phyloP scores from a whole-genome alignment of 2,113 vertebrate species.

The Redunca redunca region DNA sequence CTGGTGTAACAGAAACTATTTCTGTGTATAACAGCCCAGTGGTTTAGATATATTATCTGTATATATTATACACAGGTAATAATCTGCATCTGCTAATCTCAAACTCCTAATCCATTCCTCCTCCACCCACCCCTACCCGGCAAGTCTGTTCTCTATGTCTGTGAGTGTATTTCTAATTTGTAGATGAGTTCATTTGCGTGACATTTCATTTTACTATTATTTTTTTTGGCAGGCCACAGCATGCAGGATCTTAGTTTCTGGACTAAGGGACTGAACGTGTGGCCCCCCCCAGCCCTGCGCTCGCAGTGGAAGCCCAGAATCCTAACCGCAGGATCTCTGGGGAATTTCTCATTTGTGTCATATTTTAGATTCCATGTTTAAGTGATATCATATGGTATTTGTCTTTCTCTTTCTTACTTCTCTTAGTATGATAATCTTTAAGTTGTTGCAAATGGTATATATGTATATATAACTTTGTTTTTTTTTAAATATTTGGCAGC shows the following conservation, averaged over 20 bases:
- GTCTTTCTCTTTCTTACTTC: background rate
- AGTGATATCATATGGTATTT: background rate
- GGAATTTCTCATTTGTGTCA: background rate
- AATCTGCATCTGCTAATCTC: background rate
- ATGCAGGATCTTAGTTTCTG: background rate
- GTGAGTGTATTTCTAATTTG: background rate
- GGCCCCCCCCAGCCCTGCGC: accelerated
- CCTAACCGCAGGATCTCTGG: background rate
- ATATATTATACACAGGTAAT: background rate
- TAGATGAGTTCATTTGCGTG: background rate
- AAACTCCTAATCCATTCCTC: background rate
- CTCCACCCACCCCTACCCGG: background rate
- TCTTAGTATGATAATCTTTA: background rate
- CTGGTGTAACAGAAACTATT: background rate
- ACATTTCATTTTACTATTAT: background rate
- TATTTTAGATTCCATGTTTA: background rate
- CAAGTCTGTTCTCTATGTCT: background rate
- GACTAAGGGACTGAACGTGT: background rate
- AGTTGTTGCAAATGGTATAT: background rate
- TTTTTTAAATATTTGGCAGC: background rate
- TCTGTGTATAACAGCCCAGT: background rate
- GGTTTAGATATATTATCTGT: too few species aligned
- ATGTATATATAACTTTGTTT: background rate
- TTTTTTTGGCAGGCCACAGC: background rate
- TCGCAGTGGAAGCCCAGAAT: background rate